These are phyloP conservation scores for Choreutis nemorana DNA, from an alignment of 2,888 invertebrate genomes.

Conservation along the genomic window DNA sequence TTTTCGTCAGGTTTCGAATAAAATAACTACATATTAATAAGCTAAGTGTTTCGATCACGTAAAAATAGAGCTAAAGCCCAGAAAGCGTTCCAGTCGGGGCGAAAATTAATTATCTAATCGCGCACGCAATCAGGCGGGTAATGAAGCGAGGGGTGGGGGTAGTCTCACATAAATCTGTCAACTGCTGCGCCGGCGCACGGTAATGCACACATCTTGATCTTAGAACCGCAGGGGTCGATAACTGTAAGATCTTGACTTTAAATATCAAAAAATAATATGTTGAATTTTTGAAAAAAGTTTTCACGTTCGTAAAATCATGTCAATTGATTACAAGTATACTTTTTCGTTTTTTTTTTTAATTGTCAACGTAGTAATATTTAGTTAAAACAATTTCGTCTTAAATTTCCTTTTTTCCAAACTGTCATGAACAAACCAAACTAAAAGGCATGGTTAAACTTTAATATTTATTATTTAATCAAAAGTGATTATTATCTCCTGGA, in stretches of 20 bases:
- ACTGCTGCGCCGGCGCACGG: constrained; percentile 36
- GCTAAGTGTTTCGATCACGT: too few relatives aligned
- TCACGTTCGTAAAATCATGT: background rate
- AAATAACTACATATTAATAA: too few relatives aligned
- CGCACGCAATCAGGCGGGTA: constrained; percentile 31
- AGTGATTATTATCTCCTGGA: background rate
- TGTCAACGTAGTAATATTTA: background rate
- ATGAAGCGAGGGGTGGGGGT: constrained; percentile 12
- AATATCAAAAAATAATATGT: background rate
- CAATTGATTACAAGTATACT: background rate
- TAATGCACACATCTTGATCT: constrained; percentile 57
- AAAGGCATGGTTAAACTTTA: too few relatives aligned
- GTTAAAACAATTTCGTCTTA: background rate
- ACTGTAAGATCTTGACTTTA: constrained; percentile 7
- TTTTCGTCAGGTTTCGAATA: too few relatives aligned
- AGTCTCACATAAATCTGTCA: constrained; percentile 62
- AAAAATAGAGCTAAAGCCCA: too few relatives aligned
- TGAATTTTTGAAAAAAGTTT: background rate
- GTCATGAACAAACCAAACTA: too few relatives aligned
- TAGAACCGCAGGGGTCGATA: constrained; percentile 17
- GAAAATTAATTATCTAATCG: constrained; percentile 57
- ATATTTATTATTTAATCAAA: background rate
- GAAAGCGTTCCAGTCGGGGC: too few relatives aligned
- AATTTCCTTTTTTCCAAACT: background rate
- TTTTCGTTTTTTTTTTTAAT: background rate